Base-by-base conservation (phyloP, 2,888 invertebrate genomes). In the Pterostichus madidus region DNA sequence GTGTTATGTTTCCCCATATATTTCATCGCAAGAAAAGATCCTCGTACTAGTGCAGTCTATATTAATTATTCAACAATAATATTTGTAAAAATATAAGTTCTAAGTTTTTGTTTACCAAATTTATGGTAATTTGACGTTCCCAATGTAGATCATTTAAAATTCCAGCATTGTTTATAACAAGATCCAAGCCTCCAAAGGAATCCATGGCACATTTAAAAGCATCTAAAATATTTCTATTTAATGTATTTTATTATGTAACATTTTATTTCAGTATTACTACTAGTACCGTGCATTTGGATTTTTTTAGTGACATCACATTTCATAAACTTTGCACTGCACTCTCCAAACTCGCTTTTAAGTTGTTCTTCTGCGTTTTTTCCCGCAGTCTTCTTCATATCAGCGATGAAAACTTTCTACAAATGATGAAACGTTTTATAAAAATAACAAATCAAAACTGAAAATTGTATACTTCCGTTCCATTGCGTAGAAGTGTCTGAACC, bases 121-220 rank as follows among this genome's bases (percentile, higher is more conserved):
- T 90, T 64, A 89, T 86, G 5, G 88, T 95, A 49, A 95, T 93
- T 90, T 95, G 93, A 11, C 94, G 90, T 87, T 95, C 94, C 95
- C 95, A 95, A 86, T 94, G 93, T 85, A 94, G 90, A 87, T 95
- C 95, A 88, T 95, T 94, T 93, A 95, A 93, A 56, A 95, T 93
- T 4, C 95, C 96, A 11, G 96, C 96, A 89, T 96, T 96, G 89
- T 96, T 96, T 32, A 93, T 90, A 4, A 93, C 91, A 83, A 93
- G 91, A 85, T 93, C 92, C 2, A 92, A 85, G 5, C 71, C 86
- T 84, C 90, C 90, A 85, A 90, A 90, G 2, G 85, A 86, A 6
- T 86, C 84, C 15, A 88, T 77, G 1, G 89, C 86, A n/a, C 87
- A 87, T 61, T 89, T 89, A 31, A 89, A 90, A 5, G 90, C 88